These are phyloP conservation scores for Myotis findleyi DNA, from an alignment of 2,797 vertebrate species.

Conservation along the genomic window DNA sequence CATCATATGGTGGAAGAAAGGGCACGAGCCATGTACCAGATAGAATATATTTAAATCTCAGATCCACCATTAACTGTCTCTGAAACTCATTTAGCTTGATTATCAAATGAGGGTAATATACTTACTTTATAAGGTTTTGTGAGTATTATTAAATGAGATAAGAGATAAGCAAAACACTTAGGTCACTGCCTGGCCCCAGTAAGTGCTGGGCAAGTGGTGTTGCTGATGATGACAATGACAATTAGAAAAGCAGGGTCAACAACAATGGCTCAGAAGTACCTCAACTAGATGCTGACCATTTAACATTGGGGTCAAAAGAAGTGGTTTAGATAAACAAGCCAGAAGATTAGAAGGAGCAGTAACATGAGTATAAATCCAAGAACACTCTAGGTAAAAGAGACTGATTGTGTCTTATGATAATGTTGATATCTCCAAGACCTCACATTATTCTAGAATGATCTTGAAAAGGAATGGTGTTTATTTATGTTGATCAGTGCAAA, in stretches of 20 bases:
- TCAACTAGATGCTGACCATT: no score
- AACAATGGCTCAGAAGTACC: neutral
- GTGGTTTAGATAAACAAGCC: neutral
- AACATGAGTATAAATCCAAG: neutral
- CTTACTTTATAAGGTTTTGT: neutral
- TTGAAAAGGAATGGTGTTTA: neutral
- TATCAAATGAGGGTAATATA: neutral
- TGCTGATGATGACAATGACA: neutral
- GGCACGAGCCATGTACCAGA: neutral
- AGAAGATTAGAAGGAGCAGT: neutral
- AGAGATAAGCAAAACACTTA: neutral
- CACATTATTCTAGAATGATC: neutral
- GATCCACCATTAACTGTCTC: neutral
- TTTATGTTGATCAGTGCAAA: neutral
- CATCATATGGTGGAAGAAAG: neutral
- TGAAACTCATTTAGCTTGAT: neutral
- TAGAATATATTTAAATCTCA: neutral
- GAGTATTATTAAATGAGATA: constrained; percentile 46
- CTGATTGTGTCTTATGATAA: neutral
- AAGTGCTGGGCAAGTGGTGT: neutral
- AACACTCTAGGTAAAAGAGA: neutral
- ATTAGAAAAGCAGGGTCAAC: neutral
- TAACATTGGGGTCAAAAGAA: neutral
- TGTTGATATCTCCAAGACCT: neutral
- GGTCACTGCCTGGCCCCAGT: neutral